These are phyloP conservation scores for Merops nubicus DNA, from an alignment of 2,113 vertebrate species.

Conservation along the genomic window DNA sequence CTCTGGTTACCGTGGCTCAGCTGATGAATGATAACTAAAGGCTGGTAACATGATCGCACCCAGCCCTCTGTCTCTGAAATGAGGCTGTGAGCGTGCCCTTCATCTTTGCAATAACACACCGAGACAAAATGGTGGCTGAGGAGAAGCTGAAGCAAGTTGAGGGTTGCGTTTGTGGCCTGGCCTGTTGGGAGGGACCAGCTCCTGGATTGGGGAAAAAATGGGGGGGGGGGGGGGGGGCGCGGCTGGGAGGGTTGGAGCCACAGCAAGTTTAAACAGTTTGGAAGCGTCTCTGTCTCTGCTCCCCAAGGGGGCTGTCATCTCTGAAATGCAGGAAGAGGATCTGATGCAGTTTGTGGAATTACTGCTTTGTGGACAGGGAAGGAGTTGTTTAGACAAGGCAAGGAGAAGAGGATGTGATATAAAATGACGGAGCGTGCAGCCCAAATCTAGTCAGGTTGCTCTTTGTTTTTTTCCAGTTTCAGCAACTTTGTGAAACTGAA, in stretches of 20 bases:
- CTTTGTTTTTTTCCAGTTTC: background rate
- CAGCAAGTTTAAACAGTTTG: background rate
- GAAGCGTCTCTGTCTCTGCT: background rate
- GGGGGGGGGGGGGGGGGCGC: fast-evolving
- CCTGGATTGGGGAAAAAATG: background rate
- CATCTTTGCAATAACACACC: fast-evolving
- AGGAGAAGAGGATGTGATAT: background rate
- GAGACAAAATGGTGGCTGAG: background rate
- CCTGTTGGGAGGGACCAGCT: background rate
- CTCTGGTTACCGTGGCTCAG: background rate
- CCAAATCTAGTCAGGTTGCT: background rate
- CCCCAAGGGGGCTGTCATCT: background rate
- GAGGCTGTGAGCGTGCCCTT: background rate
- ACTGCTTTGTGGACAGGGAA: background rate
- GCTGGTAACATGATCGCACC: background rate
- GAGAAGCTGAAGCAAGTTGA: fast-evolving
- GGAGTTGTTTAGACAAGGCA: background rate
- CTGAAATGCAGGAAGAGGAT: background rate
- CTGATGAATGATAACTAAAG: background rate
- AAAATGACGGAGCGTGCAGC: fast-evolving
- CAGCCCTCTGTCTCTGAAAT: background rate
- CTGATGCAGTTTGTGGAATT: background rate
- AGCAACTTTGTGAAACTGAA: background rate
- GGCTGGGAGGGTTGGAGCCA: background rate
- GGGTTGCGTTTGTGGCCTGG: background rate